These are phyloP conservation scores for Zeus faber DNA, from an alignment of 2,113 vertebrate genomes.

Conservation along the genomic window DNA sequence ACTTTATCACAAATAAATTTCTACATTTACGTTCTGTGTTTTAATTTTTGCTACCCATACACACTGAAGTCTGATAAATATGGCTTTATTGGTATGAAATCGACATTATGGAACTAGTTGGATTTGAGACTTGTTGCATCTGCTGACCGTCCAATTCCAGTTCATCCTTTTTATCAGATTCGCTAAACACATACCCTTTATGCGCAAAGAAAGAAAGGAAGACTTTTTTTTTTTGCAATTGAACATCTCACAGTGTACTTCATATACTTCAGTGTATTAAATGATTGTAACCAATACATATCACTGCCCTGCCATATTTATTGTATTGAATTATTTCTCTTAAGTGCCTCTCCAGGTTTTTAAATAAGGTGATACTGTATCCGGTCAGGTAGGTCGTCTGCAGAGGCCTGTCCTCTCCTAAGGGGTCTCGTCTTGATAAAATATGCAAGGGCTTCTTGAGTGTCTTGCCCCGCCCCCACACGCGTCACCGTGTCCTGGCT, in stretches of 20 bases:
- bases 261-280: no score
- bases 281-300: no score
- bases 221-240: no score
- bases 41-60: slow-evolving; percentile 19
- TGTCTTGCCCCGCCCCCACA: slow-evolving; percentile 23
- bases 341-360: no score
- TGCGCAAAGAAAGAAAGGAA: neutral
- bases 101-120: slow-evolving; percentile 9
- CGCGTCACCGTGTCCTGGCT: slow-evolving; percentile 51
- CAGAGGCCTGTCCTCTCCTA: slow-evolving; percentile 28
- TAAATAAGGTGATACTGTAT: slow-evolving; percentile 6
- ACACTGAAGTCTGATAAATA: slow-evolving; percentile 62
- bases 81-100: slow-evolving; percentile 39
- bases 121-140: no score
- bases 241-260: neutral
- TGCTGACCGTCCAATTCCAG: no score
- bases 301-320: neutral
- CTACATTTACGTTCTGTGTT: slow-evolving; percentile 46
- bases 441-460: slow-evolving; percentile 55
- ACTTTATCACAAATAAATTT: slow-evolving; percentile 76
- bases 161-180: no score
- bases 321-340: neutral
- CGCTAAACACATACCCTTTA: neutral
- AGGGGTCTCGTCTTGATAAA: slow-evolving; percentile 52
- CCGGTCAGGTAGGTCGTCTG: slow-evolving; percentile 16